Evolutionary conservation across 2,797 vertebrate genomes (phyloP), one percentile per base, ranked within the genome.

Genomic region (Kryptolebias ocellatus): DNA sequence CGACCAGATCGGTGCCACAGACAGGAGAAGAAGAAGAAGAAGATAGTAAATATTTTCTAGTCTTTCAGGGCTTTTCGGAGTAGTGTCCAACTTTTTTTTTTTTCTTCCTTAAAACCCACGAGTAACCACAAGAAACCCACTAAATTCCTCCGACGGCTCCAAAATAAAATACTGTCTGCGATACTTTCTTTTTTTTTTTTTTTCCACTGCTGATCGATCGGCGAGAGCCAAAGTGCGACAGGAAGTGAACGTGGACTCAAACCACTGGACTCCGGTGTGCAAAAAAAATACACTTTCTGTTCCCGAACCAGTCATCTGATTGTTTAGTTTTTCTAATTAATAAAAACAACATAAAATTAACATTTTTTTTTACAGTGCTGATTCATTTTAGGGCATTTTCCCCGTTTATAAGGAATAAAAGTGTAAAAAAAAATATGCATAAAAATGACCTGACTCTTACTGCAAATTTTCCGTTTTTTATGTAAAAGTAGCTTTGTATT

Each of bases 351-450:
- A 42, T 15, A 51, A 4, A 39, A 16, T 6, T 45, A 42, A 9
- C 16, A n/a, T 16, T 46, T 9, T 9, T 37, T 53, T 70, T 34
- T 29, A 63, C 46, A 72, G 53, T 51, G 55, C 6, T 60, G 6
- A 62, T 49, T 50, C 39, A 34, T 53, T 45, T 29, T 12, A 27
- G 27, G 29, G 18, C 2, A 14, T 39, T 17, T 57, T 27, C 14
- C 20, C 60, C 31, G 44, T 62, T 7, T 47, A 59, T 77, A 75
- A 67, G 59, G 55, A 20, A 53, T 54, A 14, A 59, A 83, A 69
- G 76, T 92, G 92, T 80, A 94, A 91, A 94, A 94, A 94, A 91
- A 93, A 93, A 90, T 86, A 94, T 83, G 90, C 74, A 78, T 84
- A 78, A 91, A 93, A 92, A 93, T 85, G 77, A 78, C 66, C 61